Evolutionary conservation across 2,888 invertebrate species (phyloP), one percentile per base, ranked within the genome.

Genomic region (Athalia rosae): DNA sequence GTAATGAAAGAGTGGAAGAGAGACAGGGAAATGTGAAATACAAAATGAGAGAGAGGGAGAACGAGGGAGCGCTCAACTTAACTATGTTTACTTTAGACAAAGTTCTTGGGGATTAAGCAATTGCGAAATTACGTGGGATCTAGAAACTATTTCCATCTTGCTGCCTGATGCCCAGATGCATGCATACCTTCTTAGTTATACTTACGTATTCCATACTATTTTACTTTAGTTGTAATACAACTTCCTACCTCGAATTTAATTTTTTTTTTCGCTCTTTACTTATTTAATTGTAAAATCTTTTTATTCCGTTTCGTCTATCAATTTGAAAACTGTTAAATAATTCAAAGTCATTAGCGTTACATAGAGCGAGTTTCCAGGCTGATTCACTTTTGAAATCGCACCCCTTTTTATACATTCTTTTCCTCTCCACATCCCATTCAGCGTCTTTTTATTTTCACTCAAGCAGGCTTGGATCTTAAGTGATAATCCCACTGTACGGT

Each of bases 81-180:
- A 71, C 71, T 58, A 71, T 71, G 71, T 71, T 71, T 71, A 71
- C 71, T 71, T 71, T 71, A 43, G 43, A 43, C 45, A 71, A 71
- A 71, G 58, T 71, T 71, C 71, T 53, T 47, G 71, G 9, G 71
- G 71, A 58, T 71, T 71, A 71, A 71, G 71, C 71, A 71, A 71
- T 71, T 71, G 58, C 71, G 56, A 45, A 71, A 71, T 71, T 71
- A 71, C 71, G 58, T 71, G 71, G 50, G 11, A 9, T 43, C 43
- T 41, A 13, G 8, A 66, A 66, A 66, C 66, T 66, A 66, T 66
- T 66, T 48, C 48, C 48, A 66, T 66, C 47, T 62, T 62, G 41
- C 8, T 15, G 62, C 9, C 13, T 62, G 53, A 53, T 62, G 13
- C 62, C 4, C 62, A 41, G 28, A 41, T 62, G 9, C 28, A 41